Evolutionary conservation across 2,888 invertebrate species (phyloP).

Genomic region (Zhengitettix transpicula): DNA sequence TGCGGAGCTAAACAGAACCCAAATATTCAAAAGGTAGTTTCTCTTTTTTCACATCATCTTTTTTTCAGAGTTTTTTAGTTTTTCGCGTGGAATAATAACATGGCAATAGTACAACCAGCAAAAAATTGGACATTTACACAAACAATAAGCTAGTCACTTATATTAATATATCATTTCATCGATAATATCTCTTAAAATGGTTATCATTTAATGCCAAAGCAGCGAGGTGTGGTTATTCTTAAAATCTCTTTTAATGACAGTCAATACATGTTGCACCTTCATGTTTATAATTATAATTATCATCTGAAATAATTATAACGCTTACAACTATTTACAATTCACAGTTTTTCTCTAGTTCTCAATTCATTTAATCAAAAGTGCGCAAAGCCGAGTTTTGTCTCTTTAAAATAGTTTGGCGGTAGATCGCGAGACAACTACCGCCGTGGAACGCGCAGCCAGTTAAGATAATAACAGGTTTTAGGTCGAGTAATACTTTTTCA

Average conservation of each 20-base stretch:
- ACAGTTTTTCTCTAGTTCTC: too few species aligned
- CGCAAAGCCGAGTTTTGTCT: too few species aligned
- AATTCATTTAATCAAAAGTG: too few species aligned
- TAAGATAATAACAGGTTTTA: too few species aligned
- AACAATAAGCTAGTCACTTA: conserved; percentile 13
- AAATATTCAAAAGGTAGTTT: conserved; percentile 8
- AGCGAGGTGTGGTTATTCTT: conserved; percentile 9
- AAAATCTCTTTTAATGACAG: conserved; percentile 2
- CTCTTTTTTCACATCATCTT: conserved; percentile 5
- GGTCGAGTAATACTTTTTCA: too few species aligned
- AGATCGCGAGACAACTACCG: too few species aligned
- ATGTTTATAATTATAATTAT: conserved; percentile 27
- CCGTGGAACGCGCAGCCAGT: too few species aligned
- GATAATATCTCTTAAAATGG: conserved; percentile 2
- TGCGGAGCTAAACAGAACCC: conserved; percentile 11
- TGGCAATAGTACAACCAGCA: conserved; percentile 13
- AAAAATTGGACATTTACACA: conserved; percentile 14
- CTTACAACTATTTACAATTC: too few species aligned
- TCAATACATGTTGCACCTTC: not conserved
- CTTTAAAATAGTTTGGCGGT: too few species aligned
- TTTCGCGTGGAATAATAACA: conserved; percentile 5
- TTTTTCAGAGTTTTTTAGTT: not conserved
- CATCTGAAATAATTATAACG: conserved; percentile 11
- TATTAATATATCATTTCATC: conserved; percentile 5
- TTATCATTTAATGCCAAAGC: conserved; percentile 4